Base-by-base conservation (phyloP, 2,113 vertebrate species). In the Muntiacus reevesi region DNA sequence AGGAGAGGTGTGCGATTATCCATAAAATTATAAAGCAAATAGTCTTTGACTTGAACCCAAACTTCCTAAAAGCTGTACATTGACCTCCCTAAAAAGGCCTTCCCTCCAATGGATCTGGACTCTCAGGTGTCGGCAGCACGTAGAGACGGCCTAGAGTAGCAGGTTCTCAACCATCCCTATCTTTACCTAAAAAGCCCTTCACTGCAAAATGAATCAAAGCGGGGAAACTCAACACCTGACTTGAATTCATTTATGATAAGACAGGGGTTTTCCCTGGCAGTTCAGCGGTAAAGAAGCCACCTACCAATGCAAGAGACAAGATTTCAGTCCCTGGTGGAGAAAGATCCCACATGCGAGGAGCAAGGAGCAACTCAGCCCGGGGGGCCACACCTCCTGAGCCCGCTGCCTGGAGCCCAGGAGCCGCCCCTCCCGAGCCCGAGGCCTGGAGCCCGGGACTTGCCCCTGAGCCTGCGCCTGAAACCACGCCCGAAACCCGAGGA, bases 401-500 rank as follows among this genome's bases (percentile, higher is more conserved):
- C 25, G 57, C 4, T 3, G 9, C 55, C 25, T 12, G 7, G 54
- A 55, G 54, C 54, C 54, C 17, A 5, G 54, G 54, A 8, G 2
- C 19, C 54, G 0, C 59, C 2, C 11, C 57, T 11, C 59, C 57
- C 1, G 23, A 4, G 5, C 25, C 57, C 12, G 1, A 2, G 12
- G 12, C 59, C 12, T 30, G 3, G 59, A 62, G 28, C 59, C 27
- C 0, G 1, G 27, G 59, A 19, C 2, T 19, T 6, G 17, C 52
- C 17, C 17, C 57, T 2, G 27, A 12, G 27, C 27, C 27, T 0
- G 25, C 5, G 4, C 9, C 55, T 36, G 67, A 21, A n/a, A 36
- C 67, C 21, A 12, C 64, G 36, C 64, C n/a, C 21, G 19, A 23
- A 67, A 36, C 64, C 47, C 47, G 12, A 50, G 47, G 47, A 50